Percentiles rank a stretch among this genome's conserved stretches.
Evolutionary conservation across 2,113 vertebrate genomes (phyloP).

Genomic region (Epinephelus cyanopodus): DNA sequence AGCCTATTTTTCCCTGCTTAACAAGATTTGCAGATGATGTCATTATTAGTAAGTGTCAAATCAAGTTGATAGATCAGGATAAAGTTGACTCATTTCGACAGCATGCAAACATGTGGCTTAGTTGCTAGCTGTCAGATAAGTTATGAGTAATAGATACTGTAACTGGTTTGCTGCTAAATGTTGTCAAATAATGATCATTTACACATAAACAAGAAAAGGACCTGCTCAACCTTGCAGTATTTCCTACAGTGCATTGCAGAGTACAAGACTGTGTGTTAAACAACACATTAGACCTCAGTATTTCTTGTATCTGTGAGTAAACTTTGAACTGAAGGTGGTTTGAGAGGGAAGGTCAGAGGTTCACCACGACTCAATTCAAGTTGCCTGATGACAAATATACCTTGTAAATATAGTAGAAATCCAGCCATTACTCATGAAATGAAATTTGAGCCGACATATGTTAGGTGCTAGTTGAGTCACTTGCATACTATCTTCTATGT

Average conservation of each 20-base stretch:
- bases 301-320: background rate
- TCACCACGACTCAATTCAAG: background rate
- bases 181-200: slow-evolving; percentile 7
- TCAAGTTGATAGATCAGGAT: slow-evolving; percentile 21
- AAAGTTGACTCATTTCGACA: slow-evolving; percentile 31
- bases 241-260: background rate
- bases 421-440: background rate
- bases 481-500: background rate
- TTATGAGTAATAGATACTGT: slow-evolving; percentile 11
- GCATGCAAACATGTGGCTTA: slow-evolving; percentile 23
- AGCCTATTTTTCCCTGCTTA: slow-evolving; percentile 44
- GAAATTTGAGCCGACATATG: background rate
- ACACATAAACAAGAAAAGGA: background rate
- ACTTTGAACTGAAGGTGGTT: background rate
- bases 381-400: background rate
- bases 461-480: background rate
- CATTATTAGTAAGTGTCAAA: slow-evolving; percentile 39
- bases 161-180: background rate
- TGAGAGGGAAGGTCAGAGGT: background rate
- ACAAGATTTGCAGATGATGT: slow-evolving; percentile 50
- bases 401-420: background rate
- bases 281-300: background rate
- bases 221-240: background rate
- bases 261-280: background rate
- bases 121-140: slow-evolving; percentile 15